These are phyloP conservation scores for Callocephalon fimbriatum DNA, from an alignment of 2,113 vertebrate genomes.

Conservation along the genomic window DNA sequence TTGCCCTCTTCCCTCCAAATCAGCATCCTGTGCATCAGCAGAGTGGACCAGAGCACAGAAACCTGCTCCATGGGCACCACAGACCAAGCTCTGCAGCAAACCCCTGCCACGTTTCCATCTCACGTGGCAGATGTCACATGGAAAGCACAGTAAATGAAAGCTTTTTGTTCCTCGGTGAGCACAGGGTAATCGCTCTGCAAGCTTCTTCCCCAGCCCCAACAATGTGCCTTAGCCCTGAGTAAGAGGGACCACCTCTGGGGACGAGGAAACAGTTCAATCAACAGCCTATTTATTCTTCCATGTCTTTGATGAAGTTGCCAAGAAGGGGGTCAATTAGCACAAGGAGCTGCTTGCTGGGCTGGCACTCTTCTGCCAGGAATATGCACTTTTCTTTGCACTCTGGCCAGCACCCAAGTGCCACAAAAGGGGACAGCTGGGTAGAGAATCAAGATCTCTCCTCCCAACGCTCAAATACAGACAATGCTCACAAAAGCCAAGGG, in stretches of 20 bases:
- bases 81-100: not conserved
- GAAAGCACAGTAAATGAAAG: not conserved
- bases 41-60: not conserved
- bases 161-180: not conserved
- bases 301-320: conserved; percentile 49
- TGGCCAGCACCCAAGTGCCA: conserved; percentile 34
- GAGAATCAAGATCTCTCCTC: conserved; percentile 14
- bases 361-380: not conserved
- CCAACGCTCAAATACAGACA: rapidly evolving
- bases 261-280: conserved; percentile 1
- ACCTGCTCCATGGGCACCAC: rapidly evolving
- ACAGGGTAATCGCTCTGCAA: not conserved
- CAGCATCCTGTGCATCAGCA: rapidly evolving
- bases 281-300: conserved; percentile 8
- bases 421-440: not conserved
- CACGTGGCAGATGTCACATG: not conserved
- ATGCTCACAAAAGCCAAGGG: not conserved
- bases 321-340: conserved; percentile 30
- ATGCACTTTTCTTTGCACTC: conserved; percentile 7
- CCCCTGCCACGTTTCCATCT: rapidly evolving
- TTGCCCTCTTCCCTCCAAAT: not conserved
- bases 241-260: conserved; percentile 41
- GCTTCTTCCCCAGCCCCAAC: not conserved
- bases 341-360: not conserved
- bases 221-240: not conserved